A percentile compares a stretch with the other conserved stretches of the same genome.
phyloP scores from a whole-genome alignment of 2,113 vertebrate genomes.

The Anas platyrhynchos region DNA sequence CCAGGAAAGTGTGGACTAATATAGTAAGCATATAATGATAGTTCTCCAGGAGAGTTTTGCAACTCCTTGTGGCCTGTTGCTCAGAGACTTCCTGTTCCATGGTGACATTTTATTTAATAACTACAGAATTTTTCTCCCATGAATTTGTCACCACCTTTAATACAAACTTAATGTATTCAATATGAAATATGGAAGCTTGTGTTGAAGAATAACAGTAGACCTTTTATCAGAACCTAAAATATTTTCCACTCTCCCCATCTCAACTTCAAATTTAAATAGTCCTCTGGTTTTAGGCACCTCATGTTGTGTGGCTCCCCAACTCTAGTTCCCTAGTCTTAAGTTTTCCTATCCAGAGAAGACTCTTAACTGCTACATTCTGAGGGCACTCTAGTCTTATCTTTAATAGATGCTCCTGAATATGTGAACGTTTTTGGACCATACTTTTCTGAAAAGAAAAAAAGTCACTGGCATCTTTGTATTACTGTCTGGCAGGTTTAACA shows the following conservation, averaged over 20 bases:
- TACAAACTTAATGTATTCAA: not conserved
- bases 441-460: not conserved
- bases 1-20: not conserved
- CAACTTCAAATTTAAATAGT: not conserved
- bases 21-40: not conserved
- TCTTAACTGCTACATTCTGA: not conserved
- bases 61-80: not conserved
- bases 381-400: not conserved
- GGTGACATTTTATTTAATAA: not conserved
- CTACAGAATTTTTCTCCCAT: not conserved
- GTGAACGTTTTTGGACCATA: fast-evolving
- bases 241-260: not conserved
- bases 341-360: not conserved
- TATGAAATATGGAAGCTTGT: not conserved
- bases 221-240: not conserved
- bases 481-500: not conserved
- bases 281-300: not conserved
- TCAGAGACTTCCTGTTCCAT: not conserved
- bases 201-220: not conserved
- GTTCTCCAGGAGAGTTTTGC: not conserved
- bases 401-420: not conserved
- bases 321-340: not conserved
- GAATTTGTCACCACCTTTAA: not conserved
- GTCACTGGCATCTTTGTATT: not conserved
- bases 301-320: fast-evolving